Evolutionary conservation across 1,140 invertebrate genomes (phyloP), one percentile per base, ranked within the genome.

Genomic region (Eciton burchellii): DNA sequence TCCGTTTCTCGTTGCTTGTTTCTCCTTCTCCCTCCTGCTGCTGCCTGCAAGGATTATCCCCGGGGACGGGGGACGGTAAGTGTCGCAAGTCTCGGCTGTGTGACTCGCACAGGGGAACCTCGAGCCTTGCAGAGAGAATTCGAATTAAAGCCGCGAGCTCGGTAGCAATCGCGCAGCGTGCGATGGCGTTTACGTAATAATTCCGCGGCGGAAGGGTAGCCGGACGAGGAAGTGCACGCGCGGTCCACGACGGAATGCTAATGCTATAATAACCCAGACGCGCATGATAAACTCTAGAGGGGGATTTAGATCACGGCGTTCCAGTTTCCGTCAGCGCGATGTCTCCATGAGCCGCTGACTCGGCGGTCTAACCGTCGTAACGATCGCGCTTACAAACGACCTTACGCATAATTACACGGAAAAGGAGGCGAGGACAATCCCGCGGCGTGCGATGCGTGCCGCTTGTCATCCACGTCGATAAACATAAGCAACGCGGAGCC

Each of bases 211-310:
- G 35, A 56, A 41, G 21, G 16, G 43, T n/a, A 11, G 12, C 35
- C 57, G 26, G 14, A 29, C 12, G 19, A n/a, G 59, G 26, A 12
- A 26, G 47, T 12, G 43, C 12, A 35, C 45, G 54, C 45, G 47
- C 49, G 73, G 73, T 77, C 35, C 49, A 19, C 47, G n/a, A 77
- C 19, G 21, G 73, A 77, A 77, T 68, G 74, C 62, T 77, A 77
- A 77, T 68, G 62, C 63, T 77, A n/a, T n/a, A 77, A 77, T 77
- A 77, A 56, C 66, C 47, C 74, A 56, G 72, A 47, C 72, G 72
- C 26, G 6, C 35, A 35, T 6, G 35, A 49, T 63, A 76, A 77
- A 56, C 74, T 68, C 21, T n/a, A 5, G 35, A 35, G 35, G 6
- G 21, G 62, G 62, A 77, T 77, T 77, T 77, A 68, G 74, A 68